phyloP scores from a whole-genome alignment of 1,140 invertebrate species.

The Zaprionus tsacasi region DNA sequence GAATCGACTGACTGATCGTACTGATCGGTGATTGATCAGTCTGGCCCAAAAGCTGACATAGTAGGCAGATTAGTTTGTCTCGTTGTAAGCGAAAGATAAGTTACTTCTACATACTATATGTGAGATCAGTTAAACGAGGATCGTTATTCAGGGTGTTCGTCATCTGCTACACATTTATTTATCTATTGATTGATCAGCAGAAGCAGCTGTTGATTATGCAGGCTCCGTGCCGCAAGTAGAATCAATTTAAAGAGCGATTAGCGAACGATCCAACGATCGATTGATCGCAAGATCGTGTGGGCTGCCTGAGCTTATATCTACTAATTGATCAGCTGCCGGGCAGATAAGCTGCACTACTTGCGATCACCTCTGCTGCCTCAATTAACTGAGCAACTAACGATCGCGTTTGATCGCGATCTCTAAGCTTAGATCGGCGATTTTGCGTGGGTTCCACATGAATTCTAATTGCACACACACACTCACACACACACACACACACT shows the following conservation, averaged over 20 bases:
- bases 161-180: not conserved
- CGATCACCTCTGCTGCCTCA: not conserved
- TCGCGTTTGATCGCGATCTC: not conserved
- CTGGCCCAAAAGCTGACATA: not conserved
- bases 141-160: not conserved
- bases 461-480: constrained; percentile 41
- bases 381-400: not conserved
- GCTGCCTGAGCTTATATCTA: not conserved
- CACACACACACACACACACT: constrained; percentile 25
- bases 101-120: not conserved
- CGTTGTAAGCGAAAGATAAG: not conserved
- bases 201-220: constrained; percentile 3
- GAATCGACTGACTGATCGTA: constrained; percentile 2
- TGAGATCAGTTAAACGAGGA: not conserved
- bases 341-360: not conserved
- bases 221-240: not conserved
- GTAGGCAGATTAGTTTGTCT: constrained; percentile 8
- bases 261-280: not conserved
- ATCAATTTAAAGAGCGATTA: constrained; percentile 7
- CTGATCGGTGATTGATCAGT: constrained; percentile 9
- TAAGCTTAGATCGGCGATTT: not conserved
- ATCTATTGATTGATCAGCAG: constrained; percentile 6
- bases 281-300: not conserved
- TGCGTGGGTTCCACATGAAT: constrained; percentile 18
- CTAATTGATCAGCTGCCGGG: constrained; percentile 1